Percentiles rank a stretch among this genome's conserved stretches.
Evolutionary conservation across 2,888 invertebrate species (phyloP).

Genomic region (Autographa gamma): DNA sequence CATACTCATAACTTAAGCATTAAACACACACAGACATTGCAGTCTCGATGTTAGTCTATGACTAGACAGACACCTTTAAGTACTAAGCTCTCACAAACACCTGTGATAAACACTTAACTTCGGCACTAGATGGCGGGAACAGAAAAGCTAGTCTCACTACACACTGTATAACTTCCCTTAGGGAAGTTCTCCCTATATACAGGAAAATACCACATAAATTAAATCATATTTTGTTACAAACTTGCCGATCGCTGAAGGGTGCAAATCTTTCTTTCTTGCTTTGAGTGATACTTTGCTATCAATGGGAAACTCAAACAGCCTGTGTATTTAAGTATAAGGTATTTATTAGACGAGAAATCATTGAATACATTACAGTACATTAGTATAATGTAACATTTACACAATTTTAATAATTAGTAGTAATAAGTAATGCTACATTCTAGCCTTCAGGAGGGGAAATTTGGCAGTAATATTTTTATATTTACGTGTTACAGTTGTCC

Average conservation of each 20-base stretch:
- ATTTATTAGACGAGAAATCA: not conserved
- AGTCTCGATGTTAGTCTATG: not conserved
- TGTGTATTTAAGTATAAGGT: not conserved
- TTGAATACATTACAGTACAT: too few relatives aligned
- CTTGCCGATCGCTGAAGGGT: not conserved
- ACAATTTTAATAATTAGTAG: too few relatives aligned
- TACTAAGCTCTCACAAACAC: conserved; percentile 4
- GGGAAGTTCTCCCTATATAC: too few relatives aligned
- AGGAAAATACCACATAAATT: too few relatives aligned
- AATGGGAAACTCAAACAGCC: not conserved
- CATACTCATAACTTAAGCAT: too few relatives aligned
- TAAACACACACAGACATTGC: not conserved
- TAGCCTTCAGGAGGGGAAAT: too few relatives aligned
- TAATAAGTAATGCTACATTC: too few relatives aligned
- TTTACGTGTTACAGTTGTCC: too few relatives aligned
- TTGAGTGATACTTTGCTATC: not conserved
- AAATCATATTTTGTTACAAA: not conserved
- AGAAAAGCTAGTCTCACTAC: not conserved
- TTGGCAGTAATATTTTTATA: too few relatives aligned
- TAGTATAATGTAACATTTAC: too few relatives aligned
- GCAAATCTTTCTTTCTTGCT: not conserved
- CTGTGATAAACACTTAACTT: not conserved
- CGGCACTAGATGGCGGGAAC: not conserved
- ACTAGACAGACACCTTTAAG: not conserved
- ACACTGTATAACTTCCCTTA: too few relatives aligned